A percentile compares a stretch with the other conserved stretches of the same genome.
These are phyloP conservation scores for Alloscopus bannaensis DNA, from an alignment of 2,888 invertebrate species.

Conservation along the genomic window DNA sequence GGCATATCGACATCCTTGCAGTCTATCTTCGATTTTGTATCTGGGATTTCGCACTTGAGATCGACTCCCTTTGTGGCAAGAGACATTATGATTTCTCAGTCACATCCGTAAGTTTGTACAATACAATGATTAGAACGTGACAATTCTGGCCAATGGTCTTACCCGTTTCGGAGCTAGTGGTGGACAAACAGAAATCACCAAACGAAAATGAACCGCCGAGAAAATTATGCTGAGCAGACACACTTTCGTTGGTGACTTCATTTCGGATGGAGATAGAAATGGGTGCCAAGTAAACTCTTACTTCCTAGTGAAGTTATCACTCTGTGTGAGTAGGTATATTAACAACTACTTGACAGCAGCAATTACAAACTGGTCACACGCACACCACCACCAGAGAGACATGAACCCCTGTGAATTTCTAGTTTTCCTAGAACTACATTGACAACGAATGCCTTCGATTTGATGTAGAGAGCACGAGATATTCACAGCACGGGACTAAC, in stretches of 20 bases:
- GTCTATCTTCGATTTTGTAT: conserved; percentile 52
- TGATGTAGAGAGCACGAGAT: not conserved
- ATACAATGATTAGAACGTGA: not conserved
- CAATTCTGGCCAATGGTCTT: not conserved
- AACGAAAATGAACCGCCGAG: not conserved
- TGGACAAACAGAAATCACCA: conserved; percentile 50
- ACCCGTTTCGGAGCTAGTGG: conserved; percentile 54
- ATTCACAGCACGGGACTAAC: conserved; percentile 21
- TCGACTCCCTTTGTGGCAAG: conserved; percentile 49
- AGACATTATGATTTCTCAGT: not conserved
- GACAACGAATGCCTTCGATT: not conserved
- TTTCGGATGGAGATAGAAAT: not conserved
- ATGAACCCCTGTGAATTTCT: too few species aligned
- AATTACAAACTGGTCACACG: not conserved
- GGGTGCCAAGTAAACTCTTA: not conserved
- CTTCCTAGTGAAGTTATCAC: conserved; percentile 14
- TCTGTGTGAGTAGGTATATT: not conserved
- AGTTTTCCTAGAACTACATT: too few species aligned
- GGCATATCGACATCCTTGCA: conserved; percentile 56
- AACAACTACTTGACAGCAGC: not conserved
- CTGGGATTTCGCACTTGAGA: conserved; percentile 58
- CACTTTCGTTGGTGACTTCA: not conserved
- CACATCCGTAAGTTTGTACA: not conserved
- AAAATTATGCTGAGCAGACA: not conserved
- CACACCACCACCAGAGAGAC: not conserved